phyloP scores from a whole-genome alignment of 2,888 invertebrate genomes.

The Allacma fusca region DNA sequence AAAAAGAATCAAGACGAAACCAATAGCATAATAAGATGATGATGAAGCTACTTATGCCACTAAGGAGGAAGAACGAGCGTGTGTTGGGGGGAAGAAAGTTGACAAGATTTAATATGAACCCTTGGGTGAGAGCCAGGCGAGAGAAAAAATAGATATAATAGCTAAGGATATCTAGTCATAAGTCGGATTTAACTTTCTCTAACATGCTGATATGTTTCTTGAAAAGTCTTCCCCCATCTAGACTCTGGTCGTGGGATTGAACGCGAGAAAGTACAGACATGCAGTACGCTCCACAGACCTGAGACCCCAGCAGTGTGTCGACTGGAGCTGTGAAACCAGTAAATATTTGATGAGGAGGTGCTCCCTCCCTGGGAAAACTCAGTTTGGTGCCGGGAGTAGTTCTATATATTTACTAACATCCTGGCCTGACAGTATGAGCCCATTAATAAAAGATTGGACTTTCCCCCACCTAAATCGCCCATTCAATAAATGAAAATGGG shows the following conservation, averaged over 20 bases:
- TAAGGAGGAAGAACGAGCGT: background rate
- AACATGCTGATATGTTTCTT: background rate
- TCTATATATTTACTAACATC: constrained; percentile 10
- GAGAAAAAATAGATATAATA: constrained; percentile 1
- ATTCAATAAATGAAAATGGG: constrained; percentile 37
- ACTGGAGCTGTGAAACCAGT: constrained; percentile 33
- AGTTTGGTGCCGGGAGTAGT: constrained; percentile 14
- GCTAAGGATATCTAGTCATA: background rate
- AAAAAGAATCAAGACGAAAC: no score
- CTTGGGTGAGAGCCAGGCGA: background rate
- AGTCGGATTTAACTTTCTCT: background rate
- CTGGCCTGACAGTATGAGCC: constrained; percentile 27
- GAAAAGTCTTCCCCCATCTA: no score
- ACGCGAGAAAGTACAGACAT: no score
- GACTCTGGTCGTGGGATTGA: no score
- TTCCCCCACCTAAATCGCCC: constrained; percentile 24
- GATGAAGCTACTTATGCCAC: background rate
- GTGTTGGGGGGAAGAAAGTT: constrained; percentile 1
- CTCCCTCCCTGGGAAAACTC: constrained; percentile 35
- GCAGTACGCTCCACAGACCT: background rate
- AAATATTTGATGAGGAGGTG: constrained; percentile 42
- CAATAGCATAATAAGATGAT: background rate
- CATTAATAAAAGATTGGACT: constrained; percentile 42
- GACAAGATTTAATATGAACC: background rate
- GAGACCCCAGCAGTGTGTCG: background rate